phyloP scores from a whole-genome alignment of 2,113 vertebrate species.

The Apus apus region DNA sequence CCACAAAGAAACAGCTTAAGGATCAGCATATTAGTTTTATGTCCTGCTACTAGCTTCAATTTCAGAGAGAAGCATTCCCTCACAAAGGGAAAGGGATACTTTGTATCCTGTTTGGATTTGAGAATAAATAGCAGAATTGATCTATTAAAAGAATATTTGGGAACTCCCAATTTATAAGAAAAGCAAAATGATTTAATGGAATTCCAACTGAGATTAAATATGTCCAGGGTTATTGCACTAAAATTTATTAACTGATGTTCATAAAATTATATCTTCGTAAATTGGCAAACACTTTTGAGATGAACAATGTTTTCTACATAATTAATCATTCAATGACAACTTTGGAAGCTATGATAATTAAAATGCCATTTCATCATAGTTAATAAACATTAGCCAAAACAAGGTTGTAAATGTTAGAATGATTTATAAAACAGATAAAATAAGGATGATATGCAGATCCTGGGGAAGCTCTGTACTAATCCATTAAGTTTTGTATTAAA shows the following conservation, averaged over 20 bases:
- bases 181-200: neutral
- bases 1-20: neutral
- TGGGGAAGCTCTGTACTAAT: neutral
- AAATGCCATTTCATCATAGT: neutral
- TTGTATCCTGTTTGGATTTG: neutral
- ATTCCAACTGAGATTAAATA: neutral
- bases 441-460: neutral
- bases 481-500: neutral
- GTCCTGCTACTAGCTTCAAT: neutral
- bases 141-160: neutral
- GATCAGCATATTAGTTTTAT: neutral
- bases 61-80: neutral
- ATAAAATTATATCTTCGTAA: neutral
- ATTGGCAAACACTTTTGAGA: neutral
- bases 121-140: neutral
- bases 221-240: neutral
- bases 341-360: neutral
- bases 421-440: neutral
- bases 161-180: neutral
- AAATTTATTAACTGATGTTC: neutral
- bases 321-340: neutral
- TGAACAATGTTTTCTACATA: neutral
- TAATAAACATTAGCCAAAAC: neutral
- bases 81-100: neutral
- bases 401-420: neutral